Evolutionary conservation across 2,888 invertebrate genomes (phyloP), one percentile per base, ranked within the genome.

Genomic region (Opisthograptis luteolata): DNA sequence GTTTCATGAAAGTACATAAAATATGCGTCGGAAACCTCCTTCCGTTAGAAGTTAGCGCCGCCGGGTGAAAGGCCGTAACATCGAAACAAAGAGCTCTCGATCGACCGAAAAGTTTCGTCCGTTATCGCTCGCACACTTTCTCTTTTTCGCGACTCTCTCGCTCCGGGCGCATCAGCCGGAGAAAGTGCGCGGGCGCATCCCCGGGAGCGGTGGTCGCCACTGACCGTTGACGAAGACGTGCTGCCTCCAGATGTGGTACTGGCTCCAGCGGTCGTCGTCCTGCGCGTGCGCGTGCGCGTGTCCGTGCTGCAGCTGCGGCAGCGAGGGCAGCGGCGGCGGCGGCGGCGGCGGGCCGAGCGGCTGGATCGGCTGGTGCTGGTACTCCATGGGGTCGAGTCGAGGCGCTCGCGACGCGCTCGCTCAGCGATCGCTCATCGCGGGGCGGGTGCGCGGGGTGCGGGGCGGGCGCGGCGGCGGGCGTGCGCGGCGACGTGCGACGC

Each of bases 141-240:
- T 60, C 60, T 63, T 64, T 53, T 56, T 44, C 20, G 46, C 53
- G 49, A 36, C 22, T 39, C 37, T 43, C 40, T 25, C 39, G 44
- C 36, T 20, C 40, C 36, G 30, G 34, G 17, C 27, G 55, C 45
- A 44, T 55, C 53, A 43, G 41, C 24, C 25, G 70, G 79, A 79
- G 83, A 82, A 82, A 83, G 81, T 79, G 40, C 43, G 36, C 69
- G 69, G 62, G 66, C 73, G 69, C 64, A 64, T 70, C 68, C 67
- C 60, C 65, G 54, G 49, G 54, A 57, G 54, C 57, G 58, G 49
- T 37, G 47, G 47, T 55, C 59, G 64, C n/a, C 67, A 87, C 92
- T 91, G 94, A 95, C 94, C 94, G 86, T 95, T 95, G 86, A 95
- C 94, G 81, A 95, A 94, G 79, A 95, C 94, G 81, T 95, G 95